Percentiles rank a stretch among this genome's conserved stretches.
Conservation (phyloP, 2,888 invertebrate genomes). For the Tenthredo scrophulariae region DNA sequence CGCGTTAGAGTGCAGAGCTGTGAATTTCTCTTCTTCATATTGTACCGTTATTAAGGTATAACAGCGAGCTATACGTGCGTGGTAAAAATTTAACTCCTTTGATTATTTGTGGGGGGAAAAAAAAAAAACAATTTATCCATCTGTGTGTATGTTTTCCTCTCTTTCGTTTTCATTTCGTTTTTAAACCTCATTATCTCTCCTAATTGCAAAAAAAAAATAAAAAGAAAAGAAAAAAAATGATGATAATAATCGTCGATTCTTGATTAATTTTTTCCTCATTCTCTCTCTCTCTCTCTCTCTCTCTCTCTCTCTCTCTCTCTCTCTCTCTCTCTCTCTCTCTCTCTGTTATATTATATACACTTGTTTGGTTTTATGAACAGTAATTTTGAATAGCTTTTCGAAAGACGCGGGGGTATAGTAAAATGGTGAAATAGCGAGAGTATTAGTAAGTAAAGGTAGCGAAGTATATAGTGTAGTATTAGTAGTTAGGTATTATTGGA, state of each 20-base stretch:
- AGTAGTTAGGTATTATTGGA: conserved; percentile 2
- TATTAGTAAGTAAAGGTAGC: not conserved
- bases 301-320: too few species aligned
- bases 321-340: too few species aligned
- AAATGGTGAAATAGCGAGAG: not conserved
- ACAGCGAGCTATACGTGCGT: not conserved
- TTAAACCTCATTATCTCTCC: too few species aligned
- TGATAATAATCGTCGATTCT: too few species aligned
- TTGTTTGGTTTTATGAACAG: not conserved
- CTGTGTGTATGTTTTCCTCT: not conserved
- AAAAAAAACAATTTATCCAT: not conserved
- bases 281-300: too few species aligned
- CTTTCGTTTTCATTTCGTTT: not conserved
- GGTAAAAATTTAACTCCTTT: not conserved
- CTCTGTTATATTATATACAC: not conserved
- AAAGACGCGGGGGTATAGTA: not conserved
- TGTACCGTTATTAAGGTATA: not conserved
- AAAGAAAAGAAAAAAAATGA: too few species aligned
- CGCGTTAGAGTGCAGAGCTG: not conserved
- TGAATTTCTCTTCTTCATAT: not conserved
- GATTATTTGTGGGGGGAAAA: not conserved
- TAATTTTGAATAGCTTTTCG: not conserved
- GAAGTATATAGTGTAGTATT: not conserved
- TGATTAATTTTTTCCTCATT: too few species aligned
- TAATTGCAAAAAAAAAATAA: too few species aligned